Evolutionary conservation across 2,888 invertebrate species (phyloP).

Genomic region (Caenorhabditis doughertyi): DNA sequence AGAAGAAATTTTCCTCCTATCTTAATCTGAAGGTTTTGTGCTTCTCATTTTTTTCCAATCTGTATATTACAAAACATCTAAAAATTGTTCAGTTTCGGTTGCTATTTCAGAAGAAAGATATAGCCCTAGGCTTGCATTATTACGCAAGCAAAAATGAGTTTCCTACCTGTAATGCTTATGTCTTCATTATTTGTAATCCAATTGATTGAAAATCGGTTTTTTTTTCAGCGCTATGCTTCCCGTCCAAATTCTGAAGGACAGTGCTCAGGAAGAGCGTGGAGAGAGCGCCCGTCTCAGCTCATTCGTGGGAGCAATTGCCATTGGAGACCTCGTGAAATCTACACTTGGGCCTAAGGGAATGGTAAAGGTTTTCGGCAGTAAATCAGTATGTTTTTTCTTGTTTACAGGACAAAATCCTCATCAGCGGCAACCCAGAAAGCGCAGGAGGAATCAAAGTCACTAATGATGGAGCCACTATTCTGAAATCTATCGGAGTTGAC

Average conservation of each 20-base stretch:
- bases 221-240: constrained; percentile 70
- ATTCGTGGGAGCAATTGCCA: constrained; percentile 98
- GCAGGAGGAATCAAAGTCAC: constrained; percentile 90
- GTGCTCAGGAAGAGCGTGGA: constrained; percentile 97
- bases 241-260: constrained; percentile 92
- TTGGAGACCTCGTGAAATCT: constrained; percentile 97
- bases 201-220: too few species aligned
- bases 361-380: constrained; percentile 84
- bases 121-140: too few species aligned
- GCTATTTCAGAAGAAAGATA: too few species aligned
- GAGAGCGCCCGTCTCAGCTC: constrained; percentile 97
- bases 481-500: constrained; percentile 96
- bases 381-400: background rate
- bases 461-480: constrained; percentile 98
- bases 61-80: too few species aligned
- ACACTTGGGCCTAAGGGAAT: constrained; percentile 99
- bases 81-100: too few species aligned
- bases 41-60: background rate
- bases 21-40: constrained; percentile 30
- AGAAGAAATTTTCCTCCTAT: constrained; percentile 54
- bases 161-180: too few species aligned
- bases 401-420: constrained; percentile 85
- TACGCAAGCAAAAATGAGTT: too few species aligned
- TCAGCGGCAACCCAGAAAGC: constrained; percentile 82
- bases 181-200: too few species aligned